Percentiles rank a stretch among this genome's conserved stretches.
Conservation (phyloP, 2,797 vertebrate species). For the Gallirallus australis region DNA sequence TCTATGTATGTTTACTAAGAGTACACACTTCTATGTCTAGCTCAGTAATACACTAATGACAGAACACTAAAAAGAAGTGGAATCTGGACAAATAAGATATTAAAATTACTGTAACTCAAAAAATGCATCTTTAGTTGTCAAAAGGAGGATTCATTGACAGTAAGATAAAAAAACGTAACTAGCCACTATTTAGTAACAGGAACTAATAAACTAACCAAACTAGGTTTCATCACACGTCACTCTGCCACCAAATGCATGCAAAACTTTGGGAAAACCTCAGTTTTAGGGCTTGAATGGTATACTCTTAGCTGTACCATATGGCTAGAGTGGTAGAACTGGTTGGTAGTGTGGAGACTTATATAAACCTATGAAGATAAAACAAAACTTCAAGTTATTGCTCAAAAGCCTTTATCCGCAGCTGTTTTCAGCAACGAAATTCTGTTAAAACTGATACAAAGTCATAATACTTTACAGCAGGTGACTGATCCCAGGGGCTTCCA, state of each 20-base stretch:
- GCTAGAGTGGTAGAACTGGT: background rate
- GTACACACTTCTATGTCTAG: background rate
- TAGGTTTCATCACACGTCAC: background rate
- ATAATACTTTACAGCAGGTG: fast-evolving
- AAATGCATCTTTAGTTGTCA: background rate
- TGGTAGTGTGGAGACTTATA: background rate
- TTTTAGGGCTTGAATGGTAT: background rate
- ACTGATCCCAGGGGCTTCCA: background rate
- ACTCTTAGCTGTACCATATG: background rate
- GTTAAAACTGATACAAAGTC: background rate
- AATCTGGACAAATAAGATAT: fast-evolving
- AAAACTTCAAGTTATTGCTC: background rate
- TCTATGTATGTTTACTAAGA: background rate
- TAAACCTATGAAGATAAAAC: background rate
- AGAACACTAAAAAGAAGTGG: background rate
- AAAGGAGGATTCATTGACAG: background rate
- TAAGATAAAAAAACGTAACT: background rate
- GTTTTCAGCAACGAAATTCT: background rate
- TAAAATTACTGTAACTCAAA: background rate
- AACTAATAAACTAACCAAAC: background rate
- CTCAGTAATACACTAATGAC: background rate
- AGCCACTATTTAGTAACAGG: background rate
- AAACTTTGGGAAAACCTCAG: background rate
- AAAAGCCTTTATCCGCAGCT: background rate
- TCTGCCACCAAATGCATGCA: background rate